These are phyloP conservation scores for Sibirionetta formosa DNA, from an alignment of 2,797 vertebrate species.

Conservation along the genomic window DNA sequence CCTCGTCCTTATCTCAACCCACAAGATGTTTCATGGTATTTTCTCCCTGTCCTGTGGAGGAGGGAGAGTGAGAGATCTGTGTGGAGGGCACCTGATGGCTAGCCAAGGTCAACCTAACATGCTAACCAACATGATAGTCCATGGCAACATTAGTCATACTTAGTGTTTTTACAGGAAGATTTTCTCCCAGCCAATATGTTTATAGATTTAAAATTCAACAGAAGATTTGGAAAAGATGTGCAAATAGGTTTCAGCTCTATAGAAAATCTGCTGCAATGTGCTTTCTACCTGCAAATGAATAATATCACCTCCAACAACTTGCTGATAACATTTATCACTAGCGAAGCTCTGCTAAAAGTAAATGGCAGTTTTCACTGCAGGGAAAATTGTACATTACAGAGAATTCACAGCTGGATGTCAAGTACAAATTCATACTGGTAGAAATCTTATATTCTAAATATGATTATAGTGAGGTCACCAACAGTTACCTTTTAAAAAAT, in stretches of 20 bases:
- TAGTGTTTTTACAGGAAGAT: background rate
- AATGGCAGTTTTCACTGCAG: background rate
- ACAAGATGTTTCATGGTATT: background rate
- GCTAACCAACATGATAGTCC: background rate
- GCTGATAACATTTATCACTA: background rate
- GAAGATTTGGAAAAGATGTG: background rate
- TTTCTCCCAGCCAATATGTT: background rate
- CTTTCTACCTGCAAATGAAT: background rate
- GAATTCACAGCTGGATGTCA: background rate
- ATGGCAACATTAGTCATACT: background rate
- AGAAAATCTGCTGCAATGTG: background rate
- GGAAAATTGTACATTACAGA: background rate
- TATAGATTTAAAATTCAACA: background rate
- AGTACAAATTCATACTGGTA: background rate
- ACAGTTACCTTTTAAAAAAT: background rate
- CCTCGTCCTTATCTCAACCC: background rate
- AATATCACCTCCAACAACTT: background rate
- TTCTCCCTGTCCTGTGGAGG: background rate
- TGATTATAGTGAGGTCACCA: background rate
- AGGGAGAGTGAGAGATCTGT: background rate
- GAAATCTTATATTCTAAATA: background rate
- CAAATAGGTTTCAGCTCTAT: background rate
- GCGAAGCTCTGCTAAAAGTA: background rate
- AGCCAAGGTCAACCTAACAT: background rate
- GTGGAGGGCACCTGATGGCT: background rate